These are phyloP conservation scores for Podilymbus podiceps DNA, from an alignment of 2,113 vertebrate species.

Conservation along the genomic window DNA sequence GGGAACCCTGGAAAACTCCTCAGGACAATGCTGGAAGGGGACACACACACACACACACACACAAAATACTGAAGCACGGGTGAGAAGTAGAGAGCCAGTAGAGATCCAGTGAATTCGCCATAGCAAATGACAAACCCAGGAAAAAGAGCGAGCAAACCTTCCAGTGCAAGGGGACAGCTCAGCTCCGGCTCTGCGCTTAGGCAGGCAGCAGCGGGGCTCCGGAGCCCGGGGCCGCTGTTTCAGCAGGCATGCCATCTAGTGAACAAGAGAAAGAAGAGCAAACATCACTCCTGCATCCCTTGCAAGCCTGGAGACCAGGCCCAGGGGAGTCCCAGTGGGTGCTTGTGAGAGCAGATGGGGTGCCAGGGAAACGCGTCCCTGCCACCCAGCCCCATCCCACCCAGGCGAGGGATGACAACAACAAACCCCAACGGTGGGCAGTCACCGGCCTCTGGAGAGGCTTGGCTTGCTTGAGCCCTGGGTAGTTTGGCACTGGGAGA, in stretches of 20 bases:
- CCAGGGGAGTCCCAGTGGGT: fast-evolving
- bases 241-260: constrained; percentile 20
- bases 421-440: background rate
- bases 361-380: fast-evolving
- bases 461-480: fast-evolving
- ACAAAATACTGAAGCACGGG: background rate
- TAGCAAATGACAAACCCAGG: fast-evolving
- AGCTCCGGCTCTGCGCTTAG: background rate
- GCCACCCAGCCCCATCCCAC: background rate
- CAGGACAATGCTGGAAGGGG: background rate
- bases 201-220: background rate
- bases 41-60: too few species aligned
- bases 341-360: too few species aligned
- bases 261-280: background rate
- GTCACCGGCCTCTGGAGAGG: background rate
- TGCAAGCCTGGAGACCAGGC: background rate
- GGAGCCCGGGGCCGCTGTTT: background rate
- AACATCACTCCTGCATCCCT: background rate
- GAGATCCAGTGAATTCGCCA: too few species aligned
- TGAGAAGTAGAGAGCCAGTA: background rate
- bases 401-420: background rate
- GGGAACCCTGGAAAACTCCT: background rate
- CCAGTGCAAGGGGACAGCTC: background rate
- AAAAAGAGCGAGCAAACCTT: fast-evolving
- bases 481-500: background rate